These are phyloP conservation scores for Megaceryle torquata DNA, from an alignment of 2,113 vertebrate genomes.

Conservation along the genomic window DNA sequence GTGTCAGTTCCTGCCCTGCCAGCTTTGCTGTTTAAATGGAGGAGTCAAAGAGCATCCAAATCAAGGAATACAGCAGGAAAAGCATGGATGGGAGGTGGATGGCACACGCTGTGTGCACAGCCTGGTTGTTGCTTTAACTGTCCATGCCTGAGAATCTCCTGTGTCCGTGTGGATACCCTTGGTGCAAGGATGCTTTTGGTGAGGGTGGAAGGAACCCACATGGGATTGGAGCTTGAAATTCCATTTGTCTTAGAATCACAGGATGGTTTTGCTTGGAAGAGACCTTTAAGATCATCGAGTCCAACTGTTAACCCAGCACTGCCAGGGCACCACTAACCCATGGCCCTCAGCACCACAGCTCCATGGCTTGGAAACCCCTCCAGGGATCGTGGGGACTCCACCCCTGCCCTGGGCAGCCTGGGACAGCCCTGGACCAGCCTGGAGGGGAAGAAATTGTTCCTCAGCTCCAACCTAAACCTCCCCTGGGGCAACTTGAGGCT, in stretches of 20 bases:
- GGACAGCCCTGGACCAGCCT: not conserved
- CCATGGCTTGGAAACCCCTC: not conserved
- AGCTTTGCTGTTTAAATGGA: not conserved
- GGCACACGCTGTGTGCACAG: not conserved
- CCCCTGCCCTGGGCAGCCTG: not conserved
- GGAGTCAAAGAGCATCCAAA: not conserved
- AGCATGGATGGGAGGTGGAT: not conserved
- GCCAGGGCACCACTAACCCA: too few species aligned
- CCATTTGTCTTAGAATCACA: not conserved
- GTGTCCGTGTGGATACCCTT: not conserved
- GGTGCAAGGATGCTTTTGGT: not conserved
- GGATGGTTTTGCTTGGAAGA: not conserved
- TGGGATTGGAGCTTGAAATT: not conserved
- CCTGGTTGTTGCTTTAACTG: not conserved
- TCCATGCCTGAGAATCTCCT: not conserved
- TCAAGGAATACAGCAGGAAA: not conserved
- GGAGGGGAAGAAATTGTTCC: too few species aligned
- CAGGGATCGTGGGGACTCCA: not conserved
- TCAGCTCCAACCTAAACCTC: too few species aligned
- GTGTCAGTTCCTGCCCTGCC: constrained; percentile 15
- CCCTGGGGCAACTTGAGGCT: too few species aligned
- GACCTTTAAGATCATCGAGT: not conserved
- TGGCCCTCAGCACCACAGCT: too few species aligned
- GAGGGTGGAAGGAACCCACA: not conserved
- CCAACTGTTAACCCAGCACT: too few species aligned